Percentiles rank a stretch among this genome's conserved stretches.
Conservation (phyloP, 1,140 invertebrate genomes). For the Zaprionus tsacasi region DNA sequence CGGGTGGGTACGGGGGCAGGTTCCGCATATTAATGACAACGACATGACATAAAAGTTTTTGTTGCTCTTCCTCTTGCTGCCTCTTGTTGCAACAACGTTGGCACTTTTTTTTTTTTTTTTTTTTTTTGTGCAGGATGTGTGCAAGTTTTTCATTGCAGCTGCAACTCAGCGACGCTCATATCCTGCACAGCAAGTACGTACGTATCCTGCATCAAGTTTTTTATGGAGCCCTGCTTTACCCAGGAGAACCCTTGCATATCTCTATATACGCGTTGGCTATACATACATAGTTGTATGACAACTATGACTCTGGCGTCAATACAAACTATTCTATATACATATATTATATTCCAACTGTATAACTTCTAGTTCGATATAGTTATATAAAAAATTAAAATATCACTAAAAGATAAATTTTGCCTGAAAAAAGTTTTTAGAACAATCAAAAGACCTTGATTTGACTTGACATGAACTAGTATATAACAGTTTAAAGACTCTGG, state of each 20-base stretch:
- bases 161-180: constrained; percentile 59
- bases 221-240: not conserved
- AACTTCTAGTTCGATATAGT: too few species aligned
- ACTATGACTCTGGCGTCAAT: not conserved
- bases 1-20: not conserved
- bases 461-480: not conserved
- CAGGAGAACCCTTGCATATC: constrained; percentile 5
- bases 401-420: too few species aligned
- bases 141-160: constrained; percentile 64
- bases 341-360: too few species aligned
- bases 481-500: not conserved
- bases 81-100: constrained; percentile 43
- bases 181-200: constrained; percentile 48
- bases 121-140: constrained; percentile 50
- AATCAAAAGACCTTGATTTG: not conserved
- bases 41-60: constrained; percentile 33
- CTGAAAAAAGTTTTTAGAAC: not conserved
- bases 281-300: not conserved
- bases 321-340: not conserved
- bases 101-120: constrained; percentile 42
- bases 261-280: not conserved
- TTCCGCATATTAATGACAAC: constrained; percentile 50
- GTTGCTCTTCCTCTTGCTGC: constrained; percentile 36
- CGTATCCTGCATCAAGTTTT: constrained; percentile 35
- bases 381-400: too few species aligned